Percentiles rank a stretch among this genome's conserved stretches.
Evolutionary conservation across 2,797 vertebrate genomes (phyloP).

Genomic region (Petrocephalus sullivani): DNA sequence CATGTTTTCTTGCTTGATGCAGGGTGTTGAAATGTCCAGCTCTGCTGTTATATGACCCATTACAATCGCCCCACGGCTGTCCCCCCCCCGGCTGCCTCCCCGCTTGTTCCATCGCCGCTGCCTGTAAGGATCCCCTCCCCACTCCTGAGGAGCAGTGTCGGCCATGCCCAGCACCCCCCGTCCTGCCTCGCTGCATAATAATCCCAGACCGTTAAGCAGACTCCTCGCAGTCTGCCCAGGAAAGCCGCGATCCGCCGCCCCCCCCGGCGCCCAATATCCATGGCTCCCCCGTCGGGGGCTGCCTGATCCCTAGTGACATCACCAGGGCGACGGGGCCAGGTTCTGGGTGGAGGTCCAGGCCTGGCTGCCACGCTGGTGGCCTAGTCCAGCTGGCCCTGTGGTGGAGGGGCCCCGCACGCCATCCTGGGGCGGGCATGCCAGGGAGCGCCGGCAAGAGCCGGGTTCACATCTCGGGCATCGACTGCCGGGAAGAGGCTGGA

Average conservation of each 20-base stretch:
- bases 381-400: not conserved
- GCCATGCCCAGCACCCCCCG: not conserved
- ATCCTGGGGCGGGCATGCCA: not conserved
- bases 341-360: conserved; percentile 23
- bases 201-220: conserved; percentile 46
- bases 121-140: conserved; percentile 19
- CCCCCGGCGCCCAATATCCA: conserved; percentile 19
- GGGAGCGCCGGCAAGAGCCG: not conserved
- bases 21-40: conserved; percentile 40
- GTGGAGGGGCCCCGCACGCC: not conserved
- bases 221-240: conserved; percentile 50
- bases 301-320: conserved; percentile 33
- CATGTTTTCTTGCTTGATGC: conserved; percentile 25
- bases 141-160: conserved; percentile 18
- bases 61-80: not conserved
- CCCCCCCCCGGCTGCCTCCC: conserved; percentile 33
- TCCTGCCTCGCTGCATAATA: conserved; percentile 38
- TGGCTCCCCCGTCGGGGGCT: conserved; percentile 20
- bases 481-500: not conserved
- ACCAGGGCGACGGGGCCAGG: conserved; percentile 12
- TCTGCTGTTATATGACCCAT: conserved; percentile 38
- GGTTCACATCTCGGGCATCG: not conserved
- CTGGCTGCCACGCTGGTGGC: not conserved
- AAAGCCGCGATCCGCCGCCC: conserved; percentile 40
- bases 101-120: conserved; percentile 3